Percentiles rank a stretch among this genome's conserved stretches.
Conservation (phyloP, 2,888 invertebrate genomes). For the Thelaira solivaga region DNA sequence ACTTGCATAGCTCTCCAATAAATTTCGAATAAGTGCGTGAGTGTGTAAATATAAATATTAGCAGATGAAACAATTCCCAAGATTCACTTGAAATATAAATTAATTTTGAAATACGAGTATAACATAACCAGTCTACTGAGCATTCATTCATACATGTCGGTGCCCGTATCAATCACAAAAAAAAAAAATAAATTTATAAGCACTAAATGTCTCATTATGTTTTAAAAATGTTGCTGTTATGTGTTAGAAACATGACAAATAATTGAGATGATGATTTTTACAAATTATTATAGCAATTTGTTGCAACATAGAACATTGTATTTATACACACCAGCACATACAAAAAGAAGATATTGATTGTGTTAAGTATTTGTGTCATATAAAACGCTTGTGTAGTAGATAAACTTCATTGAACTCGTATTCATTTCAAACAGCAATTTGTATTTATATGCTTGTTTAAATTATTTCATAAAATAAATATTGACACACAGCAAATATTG, state of each 20-base stretch:
- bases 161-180: slow-evolving; percentile 5
- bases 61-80: too few relatives aligned
- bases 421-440: too few relatives aligned
- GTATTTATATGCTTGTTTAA: background rate
- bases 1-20: too few relatives aligned
- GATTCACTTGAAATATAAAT: too few relatives aligned
- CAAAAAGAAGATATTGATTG: too few relatives aligned
- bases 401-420: background rate
- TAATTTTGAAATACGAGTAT: background rate
- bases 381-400: background rate
- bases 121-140: background rate
- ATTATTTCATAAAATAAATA: slow-evolving; percentile 9
- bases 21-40: too few relatives aligned
- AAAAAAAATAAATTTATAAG: slow-evolving; percentile 12
- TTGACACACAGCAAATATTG: background rate
- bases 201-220: slow-evolving; percentile 31
- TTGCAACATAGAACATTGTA: too few relatives aligned
- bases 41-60: too few relatives aligned
- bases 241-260: slow-evolving; percentile 22
- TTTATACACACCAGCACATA: too few relatives aligned
- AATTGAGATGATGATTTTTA: slow-evolving; percentile 1
- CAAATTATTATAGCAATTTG: slow-evolving; percentile 25
- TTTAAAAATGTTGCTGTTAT: slow-evolving; percentile 9
- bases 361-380: background rate
- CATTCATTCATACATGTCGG: background rate